Conservation (phyloP, 1,140 invertebrate species). For the Drosophila pectinifera region DNA sequence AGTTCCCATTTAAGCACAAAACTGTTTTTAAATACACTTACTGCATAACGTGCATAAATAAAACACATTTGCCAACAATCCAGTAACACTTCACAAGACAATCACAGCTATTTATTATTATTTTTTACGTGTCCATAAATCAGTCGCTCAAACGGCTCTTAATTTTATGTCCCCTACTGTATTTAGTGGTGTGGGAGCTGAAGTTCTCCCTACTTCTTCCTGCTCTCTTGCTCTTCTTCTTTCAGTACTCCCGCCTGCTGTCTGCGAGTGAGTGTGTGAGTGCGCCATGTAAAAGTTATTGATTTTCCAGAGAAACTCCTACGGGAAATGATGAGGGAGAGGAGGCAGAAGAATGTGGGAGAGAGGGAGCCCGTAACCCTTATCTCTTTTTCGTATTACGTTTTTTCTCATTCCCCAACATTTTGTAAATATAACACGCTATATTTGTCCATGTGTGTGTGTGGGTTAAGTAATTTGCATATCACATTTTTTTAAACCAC, state of each 20-base stretch:
- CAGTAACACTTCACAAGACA: background rate
- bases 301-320: conserved; percentile 71
- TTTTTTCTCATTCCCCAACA: conserved; percentile 12
- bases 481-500: conserved; percentile 26
- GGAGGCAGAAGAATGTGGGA: background rate
- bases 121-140: conserved; percentile 12
- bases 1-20: background rate
- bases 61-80: background rate
- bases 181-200: conserved; percentile 19
- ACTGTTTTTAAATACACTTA: background rate
- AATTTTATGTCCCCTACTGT: conserved; percentile 55
- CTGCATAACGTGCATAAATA: background rate
- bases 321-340: conserved; percentile 21
- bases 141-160: conserved; percentile 16
- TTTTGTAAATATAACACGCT: conserved; percentile 25
- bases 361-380: conserved; percentile 16
- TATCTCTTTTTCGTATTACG: conserved; percentile 21
- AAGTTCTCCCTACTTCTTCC: conserved; percentile 49
- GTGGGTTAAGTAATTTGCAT: conserved; percentile 28
- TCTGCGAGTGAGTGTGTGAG: conserved; percentile 29
- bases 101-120: background rate
- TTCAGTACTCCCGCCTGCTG: conserved; percentile 27
- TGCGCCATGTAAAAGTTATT: conserved; percentile 65
- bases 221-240: conserved; percentile 43
- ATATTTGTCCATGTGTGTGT: conserved; percentile 3